Evolutionary conservation across 2,888 invertebrate genomes (phyloP).

Genomic region (Halictus quadricinctus): DNA sequence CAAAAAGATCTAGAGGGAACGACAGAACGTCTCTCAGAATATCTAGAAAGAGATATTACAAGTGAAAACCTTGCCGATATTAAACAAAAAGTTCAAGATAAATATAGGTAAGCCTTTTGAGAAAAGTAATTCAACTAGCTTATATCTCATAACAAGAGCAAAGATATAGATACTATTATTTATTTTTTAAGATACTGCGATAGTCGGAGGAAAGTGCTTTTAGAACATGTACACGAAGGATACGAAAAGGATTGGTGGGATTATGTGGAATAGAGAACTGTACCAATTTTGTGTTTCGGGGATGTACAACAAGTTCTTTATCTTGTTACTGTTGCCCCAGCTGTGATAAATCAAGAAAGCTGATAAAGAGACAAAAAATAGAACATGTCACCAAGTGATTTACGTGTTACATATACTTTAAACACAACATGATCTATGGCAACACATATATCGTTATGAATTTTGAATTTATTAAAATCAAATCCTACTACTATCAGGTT

Average conservation of each 20-base stretch:
- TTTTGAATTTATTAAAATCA: slow-evolving; percentile 68
- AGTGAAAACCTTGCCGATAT: slow-evolving; percentile 98
- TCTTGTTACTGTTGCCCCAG: slow-evolving; percentile 78
- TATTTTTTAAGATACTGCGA: slow-evolving; percentile 94
- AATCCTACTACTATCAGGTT: slow-evolving; percentile 63
- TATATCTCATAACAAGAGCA: background rate
- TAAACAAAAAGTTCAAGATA: slow-evolving; percentile 99
- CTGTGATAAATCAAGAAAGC: slow-evolving; percentile 80
- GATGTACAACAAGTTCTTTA: slow-evolving; percentile 64
- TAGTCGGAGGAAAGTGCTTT: slow-evolving; percentile 95
- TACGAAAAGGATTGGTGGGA: slow-evolving; percentile 99
- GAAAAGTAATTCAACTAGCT: background rate
- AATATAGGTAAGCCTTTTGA: slow-evolving; percentile 89
- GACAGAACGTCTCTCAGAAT: slow-evolving; percentile 98
- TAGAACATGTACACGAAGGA: slow-evolving; percentile 99
- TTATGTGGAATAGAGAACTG: slow-evolving; percentile 88
- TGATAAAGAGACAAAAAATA: slow-evolving; percentile 72
- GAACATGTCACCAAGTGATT: slow-evolving; percentile 73
- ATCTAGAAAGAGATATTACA: slow-evolving; percentile 98
- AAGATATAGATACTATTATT: slow-evolving; percentile 34
- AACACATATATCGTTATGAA: slow-evolving; percentile 69
- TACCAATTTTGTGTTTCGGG: slow-evolving; percentile 63
- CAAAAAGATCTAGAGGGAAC: slow-evolving; percentile 99
- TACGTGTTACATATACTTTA: slow-evolving; percentile 69
- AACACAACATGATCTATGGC: slow-evolving; percentile 72